Evolutionary conservation across 2,888 invertebrate species (phyloP).

Genomic region (Galerucella calmariensis): DNA sequence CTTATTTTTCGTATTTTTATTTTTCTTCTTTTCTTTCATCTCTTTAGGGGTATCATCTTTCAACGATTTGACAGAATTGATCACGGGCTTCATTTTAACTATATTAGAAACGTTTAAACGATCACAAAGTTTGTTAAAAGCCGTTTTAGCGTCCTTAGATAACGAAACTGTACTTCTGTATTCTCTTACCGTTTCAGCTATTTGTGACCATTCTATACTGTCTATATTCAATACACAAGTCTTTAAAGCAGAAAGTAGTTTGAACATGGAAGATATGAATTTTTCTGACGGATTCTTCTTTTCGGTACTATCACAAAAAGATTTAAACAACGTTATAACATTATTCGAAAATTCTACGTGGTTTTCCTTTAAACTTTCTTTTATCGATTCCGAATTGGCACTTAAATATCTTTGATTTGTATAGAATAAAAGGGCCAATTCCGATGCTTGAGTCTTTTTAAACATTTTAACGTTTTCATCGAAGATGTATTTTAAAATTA

Average conservation of each 20-base stretch:
- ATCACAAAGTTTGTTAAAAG: slow-evolving; percentile 65
- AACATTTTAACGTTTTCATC: slow-evolving; percentile 72
- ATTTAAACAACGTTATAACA: slow-evolving; percentile 62
- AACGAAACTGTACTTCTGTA: slow-evolving; percentile 62
- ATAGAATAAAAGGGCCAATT: slow-evolving; percentile 75
- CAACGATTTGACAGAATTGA: slow-evolving; percentile 48
- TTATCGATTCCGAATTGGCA: slow-evolving; percentile 56
- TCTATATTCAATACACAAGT: slow-evolving; percentile 59
- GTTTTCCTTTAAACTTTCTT: slow-evolving; percentile 59
- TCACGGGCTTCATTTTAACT: slow-evolving; percentile 54
- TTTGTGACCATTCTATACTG: slow-evolving; percentile 63
- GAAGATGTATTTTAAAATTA: slow-evolving; percentile 72
- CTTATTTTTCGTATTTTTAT: slow-evolving; percentile 60
- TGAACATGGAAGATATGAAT: slow-evolving; percentile 69
- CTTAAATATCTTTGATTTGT: slow-evolving; percentile 68
- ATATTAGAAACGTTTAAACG: slow-evolving; percentile 61
- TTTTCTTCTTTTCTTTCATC: slow-evolving; percentile 48
- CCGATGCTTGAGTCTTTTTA: slow-evolving; percentile 75
- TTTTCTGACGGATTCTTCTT: slow-evolving; percentile 69
- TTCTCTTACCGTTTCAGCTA: slow-evolving; percentile 60
- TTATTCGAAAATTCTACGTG: slow-evolving; percentile 67
- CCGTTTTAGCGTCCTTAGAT: slow-evolving; percentile 64
- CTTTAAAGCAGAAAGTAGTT: slow-evolving; percentile 68
- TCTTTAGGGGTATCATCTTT: slow-evolving; percentile 46
- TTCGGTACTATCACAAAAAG: slow-evolving; percentile 56